Conservation (phyloP, 2,113 vertebrate species). For the Mellivora capensis region DNA sequence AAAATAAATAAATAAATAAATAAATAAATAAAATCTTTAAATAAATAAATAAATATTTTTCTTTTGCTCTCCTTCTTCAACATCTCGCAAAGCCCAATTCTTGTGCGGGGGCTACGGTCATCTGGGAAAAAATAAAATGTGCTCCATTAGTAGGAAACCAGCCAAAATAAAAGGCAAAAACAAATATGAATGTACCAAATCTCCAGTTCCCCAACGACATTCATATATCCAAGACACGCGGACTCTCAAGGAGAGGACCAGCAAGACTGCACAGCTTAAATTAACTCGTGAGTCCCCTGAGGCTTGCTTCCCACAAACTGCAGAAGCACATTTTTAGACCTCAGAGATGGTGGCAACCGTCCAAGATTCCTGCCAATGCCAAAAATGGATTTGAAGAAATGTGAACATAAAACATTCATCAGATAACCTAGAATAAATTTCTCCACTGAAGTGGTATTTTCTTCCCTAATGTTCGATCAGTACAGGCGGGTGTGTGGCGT, state of each 20-base stretch:
- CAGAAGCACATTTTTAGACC: not conserved
- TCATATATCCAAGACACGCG: not conserved
- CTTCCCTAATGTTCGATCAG: not conserved
- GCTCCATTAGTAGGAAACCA: not conserved
- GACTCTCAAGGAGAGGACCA: too few relatives aligned
- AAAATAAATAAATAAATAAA: too few relatives aligned
- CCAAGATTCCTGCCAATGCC: not conserved
- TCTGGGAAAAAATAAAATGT: not conserved
- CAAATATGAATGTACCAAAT: not conserved
- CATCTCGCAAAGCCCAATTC: not conserved
- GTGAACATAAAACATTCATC: not conserved
- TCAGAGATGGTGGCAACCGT: not conserved
- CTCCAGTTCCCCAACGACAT: not conserved
- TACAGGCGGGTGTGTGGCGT: not conserved
- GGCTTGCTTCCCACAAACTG: slow-evolving; percentile 23
- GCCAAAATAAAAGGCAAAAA: not conserved
- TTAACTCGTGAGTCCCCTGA: not conserved
- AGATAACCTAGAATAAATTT: not conserved
- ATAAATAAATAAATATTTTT: too few relatives aligned
- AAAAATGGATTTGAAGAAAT: slow-evolving; percentile 2
- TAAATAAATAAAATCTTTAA: too few relatives aligned
- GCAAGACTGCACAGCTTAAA: not conserved
- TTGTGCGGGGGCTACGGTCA: not conserved
- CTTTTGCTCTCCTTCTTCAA: not conserved
- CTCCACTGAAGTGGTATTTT: not conserved